A percentile compares a stretch with the other conserved stretches of the same genome.
Evolutionary conservation across 2,113 vertebrate genomes (phyloP).

Genomic region (Ifrita kowaldi): DNA sequence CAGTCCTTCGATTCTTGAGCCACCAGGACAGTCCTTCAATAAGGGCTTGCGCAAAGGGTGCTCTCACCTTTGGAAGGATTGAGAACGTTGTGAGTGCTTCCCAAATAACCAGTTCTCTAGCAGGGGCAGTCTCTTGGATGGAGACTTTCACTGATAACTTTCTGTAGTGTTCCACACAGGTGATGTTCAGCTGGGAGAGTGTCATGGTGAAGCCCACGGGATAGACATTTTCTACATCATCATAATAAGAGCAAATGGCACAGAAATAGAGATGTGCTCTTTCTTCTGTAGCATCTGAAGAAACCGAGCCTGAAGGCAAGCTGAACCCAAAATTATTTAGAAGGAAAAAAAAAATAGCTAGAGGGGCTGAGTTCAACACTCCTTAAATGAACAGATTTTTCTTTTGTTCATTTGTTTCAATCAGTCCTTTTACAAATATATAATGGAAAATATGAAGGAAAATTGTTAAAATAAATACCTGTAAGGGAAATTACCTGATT

Average conservation of each 20-base stretch:
- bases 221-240: background rate
- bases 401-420: background rate
- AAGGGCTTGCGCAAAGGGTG: background rate
- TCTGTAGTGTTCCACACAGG: background rate
- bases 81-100: background rate
- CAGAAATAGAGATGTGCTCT: background rate
- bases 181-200: background rate
- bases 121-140: background rate
- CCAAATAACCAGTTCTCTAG: background rate
- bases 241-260: background rate
- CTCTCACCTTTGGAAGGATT: background rate
- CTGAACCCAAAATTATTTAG: background rate
- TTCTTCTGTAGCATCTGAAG: background rate
- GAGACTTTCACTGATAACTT: background rate
- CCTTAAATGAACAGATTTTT: background rate
- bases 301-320: background rate
- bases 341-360: background rate
- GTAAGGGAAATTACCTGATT: background rate
- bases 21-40: background rate
- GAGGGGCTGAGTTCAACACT: background rate
- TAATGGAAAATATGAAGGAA: background rate
- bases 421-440: background rate
- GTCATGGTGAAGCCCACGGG: background rate
- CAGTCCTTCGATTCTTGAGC: accelerated
- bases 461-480: background rate